Base-by-base conservation (phyloP, 2,888 invertebrate genomes). In the Drosophila mettleri region DNA sequence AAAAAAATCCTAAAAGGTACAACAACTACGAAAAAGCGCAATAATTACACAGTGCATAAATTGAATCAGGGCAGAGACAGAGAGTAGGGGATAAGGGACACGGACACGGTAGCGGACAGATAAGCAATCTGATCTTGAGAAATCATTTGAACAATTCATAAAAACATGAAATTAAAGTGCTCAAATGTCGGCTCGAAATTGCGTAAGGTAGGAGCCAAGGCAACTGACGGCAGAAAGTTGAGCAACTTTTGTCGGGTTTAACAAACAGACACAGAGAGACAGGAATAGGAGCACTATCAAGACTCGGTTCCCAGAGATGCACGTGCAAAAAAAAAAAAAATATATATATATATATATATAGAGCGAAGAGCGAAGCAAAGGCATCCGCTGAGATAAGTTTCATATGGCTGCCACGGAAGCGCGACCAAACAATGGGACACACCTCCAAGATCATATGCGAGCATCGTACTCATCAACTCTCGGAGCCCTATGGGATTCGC, bases 41-140 rank as follows among this genome's bases (percentile, higher is more conserved):
- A 85, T 82, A 80, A 84, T 80, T 78, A 80, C 69, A 70, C 41
- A 57, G 62, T 54, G 51, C 38, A 64, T 62, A 80, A 83, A 83
- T 80, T 84, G 80, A 85, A 86, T 79, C 73, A 73, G 64, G 22
- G 16, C 63, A 46, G 63, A 20, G 14, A 53, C 60, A 34, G 65
- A 24, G 22, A 34, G n/a, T 16, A 34, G 34, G 57, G 22, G 20
- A 66, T 33, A 45, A 34, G 60, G 55, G 57, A n/a, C 18, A 33
- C 48, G 55, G 57, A n/a, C 18, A 33, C 48, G 46, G 51, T 29
- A 62, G 36, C 38, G 4, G 61, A 14, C 54, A 81, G 86, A 89
- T 87, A 86, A 82, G 90, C 86, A 90, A 90, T 89, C 90, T 90
- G 90, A 90, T 89, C 89, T 88, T 77, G 57, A 75, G 83, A 89